Evolutionary conservation across 2,113 vertebrate species (phyloP).

Genomic region (Antennarius striatus): DNA sequence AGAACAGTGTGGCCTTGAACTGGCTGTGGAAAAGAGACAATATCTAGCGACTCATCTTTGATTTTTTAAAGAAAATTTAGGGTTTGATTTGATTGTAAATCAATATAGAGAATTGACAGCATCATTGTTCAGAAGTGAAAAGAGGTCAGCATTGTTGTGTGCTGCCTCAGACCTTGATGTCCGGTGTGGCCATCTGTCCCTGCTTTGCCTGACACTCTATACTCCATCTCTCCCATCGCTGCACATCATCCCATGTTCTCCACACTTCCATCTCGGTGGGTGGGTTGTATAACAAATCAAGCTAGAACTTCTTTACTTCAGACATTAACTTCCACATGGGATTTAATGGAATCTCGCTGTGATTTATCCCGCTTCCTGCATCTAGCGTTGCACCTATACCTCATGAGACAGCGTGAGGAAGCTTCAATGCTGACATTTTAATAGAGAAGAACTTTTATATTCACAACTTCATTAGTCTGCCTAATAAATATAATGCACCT

Average conservation of each 20-base stretch:
- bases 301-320: conserved; percentile 29
- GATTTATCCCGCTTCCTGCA: conserved; percentile 50
- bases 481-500: conserved; percentile 44
- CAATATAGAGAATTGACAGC: too few species aligned
- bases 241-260: conserved; percentile 40
- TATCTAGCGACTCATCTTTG: too few species aligned
- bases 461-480: conserved; percentile 34
- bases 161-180: not conserved
- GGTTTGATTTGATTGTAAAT: not conserved
- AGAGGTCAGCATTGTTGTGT: not conserved
- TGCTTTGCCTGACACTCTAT: conserved; percentile 19
- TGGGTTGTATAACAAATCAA: conserved; percentile 37
- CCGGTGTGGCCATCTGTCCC: conserved; percentile 9
- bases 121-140: too few species aligned
- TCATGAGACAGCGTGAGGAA: too few species aligned
- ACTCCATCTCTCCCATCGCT: conserved; percentile 15
- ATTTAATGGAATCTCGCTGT: conserved; percentile 40
- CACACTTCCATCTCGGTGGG: conserved; percentile 30
- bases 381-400: conserved; percentile 16
- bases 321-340: conserved; percentile 36
- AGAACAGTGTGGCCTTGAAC: too few species aligned
- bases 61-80: too few species aligned
- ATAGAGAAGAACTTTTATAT: not conserved
- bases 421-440: conserved; percentile 1
- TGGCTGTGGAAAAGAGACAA: too few species aligned